Evolutionary conservation across 2,888 invertebrate genomes (phyloP).

Genomic region (Caenorhabditis sp.): DNA sequence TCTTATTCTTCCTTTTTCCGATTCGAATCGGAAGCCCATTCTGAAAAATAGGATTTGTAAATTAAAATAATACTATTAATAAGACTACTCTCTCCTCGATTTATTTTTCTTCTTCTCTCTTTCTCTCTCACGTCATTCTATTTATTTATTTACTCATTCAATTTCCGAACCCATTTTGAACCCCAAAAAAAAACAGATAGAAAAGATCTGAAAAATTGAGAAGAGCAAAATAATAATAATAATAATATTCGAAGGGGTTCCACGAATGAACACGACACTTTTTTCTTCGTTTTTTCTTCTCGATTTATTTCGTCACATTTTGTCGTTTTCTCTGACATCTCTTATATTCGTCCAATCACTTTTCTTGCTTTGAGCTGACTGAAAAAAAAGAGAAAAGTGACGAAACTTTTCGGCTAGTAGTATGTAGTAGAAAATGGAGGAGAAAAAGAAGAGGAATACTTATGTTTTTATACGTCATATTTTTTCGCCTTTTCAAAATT

Average conservation of each 20-base stretch:
- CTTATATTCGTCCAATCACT: slow-evolving; percentile 8
- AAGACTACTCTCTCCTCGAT: too few relatives aligned
- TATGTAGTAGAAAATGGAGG: neutral
- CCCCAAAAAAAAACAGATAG: too few relatives aligned
- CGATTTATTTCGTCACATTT: neutral
- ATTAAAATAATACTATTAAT: too few relatives aligned
- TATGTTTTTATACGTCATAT: neutral
- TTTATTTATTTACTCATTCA: too few relatives aligned
- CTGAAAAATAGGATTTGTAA: too few relatives aligned
- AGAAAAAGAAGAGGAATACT: neutral
- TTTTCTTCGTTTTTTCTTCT: neutral
- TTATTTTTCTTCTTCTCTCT: too few relatives aligned
- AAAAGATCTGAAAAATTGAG: neutral
- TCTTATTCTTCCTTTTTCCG: neutral
- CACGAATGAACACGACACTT: neutral
- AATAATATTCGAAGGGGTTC: neutral
- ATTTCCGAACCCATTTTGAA: too few relatives aligned
- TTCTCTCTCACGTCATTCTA: slow-evolving; percentile 1
- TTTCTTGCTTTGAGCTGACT: neutral
- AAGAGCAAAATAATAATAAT: neutral
- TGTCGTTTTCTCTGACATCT: neutral
- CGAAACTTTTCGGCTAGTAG: neutral
- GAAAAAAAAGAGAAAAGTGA: neutral
- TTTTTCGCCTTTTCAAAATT: neutral
- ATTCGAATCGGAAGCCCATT: neutral